A percentile compares a stretch with the other conserved stretches of the same genome.
phyloP scores from a whole-genome alignment of 2,888 invertebrate genomes.

The Nephrotoma guestfalica region DNA sequence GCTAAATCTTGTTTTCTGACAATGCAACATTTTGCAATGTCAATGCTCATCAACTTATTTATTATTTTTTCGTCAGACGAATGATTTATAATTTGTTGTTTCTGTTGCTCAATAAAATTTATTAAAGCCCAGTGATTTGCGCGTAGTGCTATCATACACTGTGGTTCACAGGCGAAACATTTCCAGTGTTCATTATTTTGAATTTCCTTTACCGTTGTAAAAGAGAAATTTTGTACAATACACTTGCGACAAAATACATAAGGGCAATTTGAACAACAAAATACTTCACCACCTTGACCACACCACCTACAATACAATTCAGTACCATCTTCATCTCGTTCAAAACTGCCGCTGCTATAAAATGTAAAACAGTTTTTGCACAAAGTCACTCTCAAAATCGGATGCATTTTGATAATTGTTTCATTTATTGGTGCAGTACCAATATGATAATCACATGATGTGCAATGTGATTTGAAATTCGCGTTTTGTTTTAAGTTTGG shows the following conservation, averaged over 20 bases:
- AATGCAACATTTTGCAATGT: slow-evolving; percentile 25
- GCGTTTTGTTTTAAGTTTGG: background rate
- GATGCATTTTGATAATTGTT: slow-evolving; percentile 52
- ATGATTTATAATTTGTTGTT: slow-evolving; percentile 19
- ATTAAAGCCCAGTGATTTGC: slow-evolving; percentile 58
- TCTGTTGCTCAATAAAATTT: slow-evolving; percentile 48
- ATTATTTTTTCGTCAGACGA: slow-evolving; percentile 18
- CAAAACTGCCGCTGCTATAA: slow-evolving; percentile 68
- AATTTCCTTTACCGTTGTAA: slow-evolving; percentile 49
- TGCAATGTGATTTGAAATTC: slow-evolving; percentile 39
- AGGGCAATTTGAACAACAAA: slow-evolving; percentile 62
- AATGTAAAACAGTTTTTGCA: slow-evolving; percentile 60
- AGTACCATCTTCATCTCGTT: slow-evolving; percentile 69
- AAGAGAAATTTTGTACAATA: slow-evolving; percentile 55
- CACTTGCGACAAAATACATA: slow-evolving; percentile 67
- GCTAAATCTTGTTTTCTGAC: background rate
- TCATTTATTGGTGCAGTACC: slow-evolving; percentile 53
- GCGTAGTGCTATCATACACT: slow-evolving; percentile 46
- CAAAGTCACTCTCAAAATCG: slow-evolving; percentile 53
- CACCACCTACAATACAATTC: slow-evolving; percentile 75
- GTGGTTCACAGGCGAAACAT: slow-evolving; percentile 59
- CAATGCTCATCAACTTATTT: slow-evolving; percentile 19
- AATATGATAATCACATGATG: slow-evolving; percentile 58
- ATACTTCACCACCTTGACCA: slow-evolving; percentile 64
- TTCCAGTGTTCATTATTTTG: slow-evolving; percentile 66